These are phyloP conservation scores for Amphipoea oculea DNA, from an alignment of 2,888 invertebrate genomes.

Conservation along the genomic window DNA sequence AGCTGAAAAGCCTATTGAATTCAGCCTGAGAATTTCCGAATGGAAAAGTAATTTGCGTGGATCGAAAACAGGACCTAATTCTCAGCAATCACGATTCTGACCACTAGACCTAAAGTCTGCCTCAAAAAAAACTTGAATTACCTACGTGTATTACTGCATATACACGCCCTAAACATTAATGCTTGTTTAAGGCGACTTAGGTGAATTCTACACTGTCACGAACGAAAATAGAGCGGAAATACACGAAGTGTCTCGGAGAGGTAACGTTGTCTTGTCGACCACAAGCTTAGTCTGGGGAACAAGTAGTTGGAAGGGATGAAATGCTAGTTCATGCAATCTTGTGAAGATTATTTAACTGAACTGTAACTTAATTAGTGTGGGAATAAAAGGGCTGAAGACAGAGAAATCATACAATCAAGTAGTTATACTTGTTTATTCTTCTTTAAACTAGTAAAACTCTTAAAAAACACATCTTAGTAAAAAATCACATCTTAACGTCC, in stretches of 20 bases:
- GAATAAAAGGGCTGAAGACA: too few relatives aligned
- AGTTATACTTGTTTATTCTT: too few relatives aligned
- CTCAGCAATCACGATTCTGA: too few relatives aligned
- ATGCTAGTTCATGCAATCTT: not conserved
- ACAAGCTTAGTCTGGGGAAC: constrained; percentile 15
- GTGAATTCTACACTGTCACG: not conserved
- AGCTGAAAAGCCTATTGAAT: not conserved
- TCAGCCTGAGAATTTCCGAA: not conserved
- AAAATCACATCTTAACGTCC: too few relatives aligned
- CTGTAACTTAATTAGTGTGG: not conserved
- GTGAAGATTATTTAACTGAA: not conserved
- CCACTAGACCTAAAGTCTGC: not conserved
- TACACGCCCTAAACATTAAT: not conserved
- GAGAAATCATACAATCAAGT: too few relatives aligned
- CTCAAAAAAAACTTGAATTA: not conserved
- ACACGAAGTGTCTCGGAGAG: constrained; percentile 29
- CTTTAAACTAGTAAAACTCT: too few relatives aligned
- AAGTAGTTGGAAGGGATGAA: not conserved
- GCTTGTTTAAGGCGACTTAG: not conserved
- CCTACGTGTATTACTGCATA: not conserved
- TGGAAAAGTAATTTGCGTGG: not conserved
- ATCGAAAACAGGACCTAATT: too few relatives aligned
- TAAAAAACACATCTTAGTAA: too few relatives aligned
- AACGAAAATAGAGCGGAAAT: constrained; percentile 34
- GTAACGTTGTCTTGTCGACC: constrained; percentile 17